phyloP scores from a whole-genome alignment of 2,888 invertebrate genomes.

The Pyrochroa serraticornis region DNA sequence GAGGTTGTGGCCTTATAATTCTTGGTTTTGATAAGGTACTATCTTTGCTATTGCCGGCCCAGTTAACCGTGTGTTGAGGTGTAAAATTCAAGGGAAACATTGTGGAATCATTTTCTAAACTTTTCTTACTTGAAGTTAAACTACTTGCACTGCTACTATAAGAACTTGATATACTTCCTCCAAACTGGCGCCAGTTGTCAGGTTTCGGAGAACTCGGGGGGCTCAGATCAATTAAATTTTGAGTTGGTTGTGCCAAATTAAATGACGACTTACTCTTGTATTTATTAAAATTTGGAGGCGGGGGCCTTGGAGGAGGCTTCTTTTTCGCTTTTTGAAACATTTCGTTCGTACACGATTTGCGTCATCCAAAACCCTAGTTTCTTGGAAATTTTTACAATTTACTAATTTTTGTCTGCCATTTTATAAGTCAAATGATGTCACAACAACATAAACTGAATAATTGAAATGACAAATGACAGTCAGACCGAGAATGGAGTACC shows the following conservation, averaged over 20 bases:
- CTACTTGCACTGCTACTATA: conserved; percentile 60
- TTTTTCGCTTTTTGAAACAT: conserved; percentile 59
- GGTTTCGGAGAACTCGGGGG: conserved; percentile 56
- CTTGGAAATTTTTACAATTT: too few species aligned
- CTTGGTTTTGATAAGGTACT: conserved; percentile 65
- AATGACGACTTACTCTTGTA: conserved; percentile 52
- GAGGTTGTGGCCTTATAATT: conserved; percentile 71
- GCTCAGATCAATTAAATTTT: conserved; percentile 62
- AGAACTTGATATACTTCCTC: conserved; percentile 55
- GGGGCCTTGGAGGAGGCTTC: conserved; percentile 75
- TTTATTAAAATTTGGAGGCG: conserved; percentile 65
- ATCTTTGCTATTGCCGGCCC: conserved; percentile 9
- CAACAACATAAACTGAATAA: too few species aligned
- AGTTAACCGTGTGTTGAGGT: conserved; percentile 4
- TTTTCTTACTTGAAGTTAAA: conserved; percentile 76
- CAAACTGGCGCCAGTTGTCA: conserved; percentile 50
- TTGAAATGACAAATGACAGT: too few species aligned
- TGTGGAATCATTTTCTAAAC: conserved; percentile 69
- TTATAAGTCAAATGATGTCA: too few species aligned
- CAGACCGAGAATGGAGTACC: too few species aligned
- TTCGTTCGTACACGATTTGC: too few species aligned
- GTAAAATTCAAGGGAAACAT: conserved; percentile 10
- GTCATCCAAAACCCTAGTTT: too few species aligned
- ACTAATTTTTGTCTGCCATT: too few species aligned
- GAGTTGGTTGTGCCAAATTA: conserved; percentile 46